phyloP scores from a whole-genome alignment of 2,113 vertebrate genomes.

The Odocoileus hemionus region DNA sequence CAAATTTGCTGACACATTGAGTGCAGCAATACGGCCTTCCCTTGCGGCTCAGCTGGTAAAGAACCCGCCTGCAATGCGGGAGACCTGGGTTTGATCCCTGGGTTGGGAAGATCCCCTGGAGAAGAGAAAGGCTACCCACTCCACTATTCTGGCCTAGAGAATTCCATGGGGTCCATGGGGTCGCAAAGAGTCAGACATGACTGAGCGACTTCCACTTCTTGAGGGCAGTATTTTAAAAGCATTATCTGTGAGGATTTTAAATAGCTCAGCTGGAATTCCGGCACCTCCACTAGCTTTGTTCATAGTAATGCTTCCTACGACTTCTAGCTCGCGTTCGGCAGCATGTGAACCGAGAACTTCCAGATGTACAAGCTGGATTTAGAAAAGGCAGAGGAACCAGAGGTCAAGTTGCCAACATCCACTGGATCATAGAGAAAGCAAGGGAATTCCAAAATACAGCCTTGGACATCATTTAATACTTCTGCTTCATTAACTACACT shows the following conservation, averaged over 20 bases:
- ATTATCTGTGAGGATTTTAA: background rate
- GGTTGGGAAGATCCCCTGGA: background rate
- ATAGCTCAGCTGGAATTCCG: background rate
- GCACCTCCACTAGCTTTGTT: background rate
- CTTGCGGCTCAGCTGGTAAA: background rate
- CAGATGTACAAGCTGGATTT: background rate
- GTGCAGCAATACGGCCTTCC: background rate
- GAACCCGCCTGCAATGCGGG: background rate
- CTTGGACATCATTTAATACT: background rate
- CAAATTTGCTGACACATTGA: background rate
- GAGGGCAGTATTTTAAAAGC: background rate
- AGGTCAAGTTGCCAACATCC: background rate
- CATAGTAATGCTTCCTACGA: background rate
- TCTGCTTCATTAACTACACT: background rate
- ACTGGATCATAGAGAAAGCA: background rate
- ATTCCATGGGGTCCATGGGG: background rate
- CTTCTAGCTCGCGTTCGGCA: background rate
- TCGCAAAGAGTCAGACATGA: background rate
- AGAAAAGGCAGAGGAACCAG: background rate
- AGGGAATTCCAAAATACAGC: background rate
- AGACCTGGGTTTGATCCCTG: background rate
- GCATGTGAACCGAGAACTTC: background rate
- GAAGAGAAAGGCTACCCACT: background rate
- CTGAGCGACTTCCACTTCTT: rapidly evolving
- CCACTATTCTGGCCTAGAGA: background rate